Percentiles rank a stretch among this genome's conserved stretches.
Conservation (phyloP, 2,797 vertebrate species). For the Falco columbarius region DNA sequence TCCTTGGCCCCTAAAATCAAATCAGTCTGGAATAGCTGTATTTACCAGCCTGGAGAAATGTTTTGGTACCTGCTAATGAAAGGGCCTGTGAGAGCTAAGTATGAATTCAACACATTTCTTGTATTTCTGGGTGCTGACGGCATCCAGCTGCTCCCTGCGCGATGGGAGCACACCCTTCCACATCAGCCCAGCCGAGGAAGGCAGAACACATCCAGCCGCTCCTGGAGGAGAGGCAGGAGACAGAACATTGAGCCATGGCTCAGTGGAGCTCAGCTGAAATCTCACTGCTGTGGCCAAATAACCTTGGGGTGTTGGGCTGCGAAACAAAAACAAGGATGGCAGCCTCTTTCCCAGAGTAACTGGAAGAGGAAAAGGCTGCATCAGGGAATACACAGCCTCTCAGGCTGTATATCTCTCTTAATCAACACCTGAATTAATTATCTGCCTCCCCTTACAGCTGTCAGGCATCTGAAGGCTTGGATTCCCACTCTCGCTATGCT, state of each 20-base stretch:
- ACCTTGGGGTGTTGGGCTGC: background rate
- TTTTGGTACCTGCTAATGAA: background rate
- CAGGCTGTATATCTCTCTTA: background rate
- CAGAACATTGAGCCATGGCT: background rate
- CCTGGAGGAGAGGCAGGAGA: background rate
- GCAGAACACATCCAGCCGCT: background rate
- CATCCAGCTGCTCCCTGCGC: background rate
- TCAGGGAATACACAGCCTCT: background rate
- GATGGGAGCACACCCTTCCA: background rate
- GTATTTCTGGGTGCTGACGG: background rate
- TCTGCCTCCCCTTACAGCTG: background rate
- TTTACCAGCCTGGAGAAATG: background rate
- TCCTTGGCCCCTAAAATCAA: background rate
- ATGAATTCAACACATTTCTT: fast-evolving
- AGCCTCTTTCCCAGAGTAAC: background rate
- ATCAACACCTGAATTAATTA: background rate
- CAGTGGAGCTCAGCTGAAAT: background rate
- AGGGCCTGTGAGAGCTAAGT: background rate
- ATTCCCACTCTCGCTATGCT: background rate
- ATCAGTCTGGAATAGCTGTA: fast-evolving
- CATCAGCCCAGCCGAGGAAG: background rate
- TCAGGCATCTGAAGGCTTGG: background rate
- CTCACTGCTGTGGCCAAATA: background rate
- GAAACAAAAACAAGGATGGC: background rate
- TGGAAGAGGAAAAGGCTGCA: background rate